Conservation (phyloP, 2,888 invertebrate species). For the Epistrophe grossulariae region DNA sequence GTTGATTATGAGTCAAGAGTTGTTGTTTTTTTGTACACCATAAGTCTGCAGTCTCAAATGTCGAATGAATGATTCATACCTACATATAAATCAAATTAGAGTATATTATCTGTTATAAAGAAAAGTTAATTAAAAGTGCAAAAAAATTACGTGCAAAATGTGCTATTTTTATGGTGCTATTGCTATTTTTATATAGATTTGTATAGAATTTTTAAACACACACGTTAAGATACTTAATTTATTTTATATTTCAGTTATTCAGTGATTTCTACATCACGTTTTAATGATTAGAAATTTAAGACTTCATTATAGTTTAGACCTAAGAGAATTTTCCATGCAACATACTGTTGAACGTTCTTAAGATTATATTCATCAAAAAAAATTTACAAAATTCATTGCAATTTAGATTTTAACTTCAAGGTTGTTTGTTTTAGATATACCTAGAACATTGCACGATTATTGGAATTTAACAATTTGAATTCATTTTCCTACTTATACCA, state of each 20-base stretch:
- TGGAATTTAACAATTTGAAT: no score
- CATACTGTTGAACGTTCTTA: not conserved
- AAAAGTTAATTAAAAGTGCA: constrained; percentile 18
- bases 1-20: constrained; percentile 2
- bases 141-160: constrained; percentile 21
- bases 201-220: not conserved
- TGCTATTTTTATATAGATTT: not conserved
- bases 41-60: not conserved
- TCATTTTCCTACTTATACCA: not conserved
- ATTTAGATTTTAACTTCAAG: not conserved
- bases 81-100: constrained; percentile 8
- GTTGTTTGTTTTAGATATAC: not conserved
- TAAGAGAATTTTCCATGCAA: not conserved
- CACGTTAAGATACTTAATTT: constrained; percentile 14
- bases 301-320: not conserved
- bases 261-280: constrained; percentile 32
- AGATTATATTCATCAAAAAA: not conserved
- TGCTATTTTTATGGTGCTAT: constrained; percentile 12
- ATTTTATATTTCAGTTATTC: not conserved
- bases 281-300: constrained; percentile 22
- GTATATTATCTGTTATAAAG: not conserved
- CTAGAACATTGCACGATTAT: not conserved
- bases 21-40: not conserved
- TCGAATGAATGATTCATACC: constrained; percentile 15
- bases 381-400: not conserved